These are phyloP conservation scores for Drosophila mercatorum DNA, from an alignment of 2,888 invertebrate genomes.

Conservation along the genomic window DNA sequence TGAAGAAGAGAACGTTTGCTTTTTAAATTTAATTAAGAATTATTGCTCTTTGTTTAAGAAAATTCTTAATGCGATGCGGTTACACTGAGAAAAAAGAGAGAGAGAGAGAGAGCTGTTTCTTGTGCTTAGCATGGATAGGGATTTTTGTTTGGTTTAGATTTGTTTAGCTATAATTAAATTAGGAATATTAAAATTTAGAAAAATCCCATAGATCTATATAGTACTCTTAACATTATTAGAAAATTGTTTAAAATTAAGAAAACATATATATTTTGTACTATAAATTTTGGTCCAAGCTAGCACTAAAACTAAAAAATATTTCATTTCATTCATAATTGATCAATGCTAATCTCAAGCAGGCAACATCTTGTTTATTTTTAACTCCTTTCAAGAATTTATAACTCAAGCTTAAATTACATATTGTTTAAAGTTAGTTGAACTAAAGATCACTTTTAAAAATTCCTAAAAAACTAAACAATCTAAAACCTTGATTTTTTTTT, in stretches of 20 bases:
- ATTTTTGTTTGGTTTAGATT: not conserved
- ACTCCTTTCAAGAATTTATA: too few relatives aligned
- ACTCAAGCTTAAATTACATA: too few relatives aligned
- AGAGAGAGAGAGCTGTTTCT: not conserved
- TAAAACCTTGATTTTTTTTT: not conserved
- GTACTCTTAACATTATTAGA: too few relatives aligned
- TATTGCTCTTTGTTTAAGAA: slow-evolving; percentile 5
- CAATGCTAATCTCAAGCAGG: not conserved
- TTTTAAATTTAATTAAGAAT: not conserved
- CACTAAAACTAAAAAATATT: not conserved
- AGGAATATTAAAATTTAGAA: not conserved
- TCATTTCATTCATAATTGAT: not conserved
- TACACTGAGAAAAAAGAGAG: not conserved
- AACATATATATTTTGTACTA: too few relatives aligned
- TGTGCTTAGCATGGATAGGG: not conserved
- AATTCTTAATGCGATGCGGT: not conserved
- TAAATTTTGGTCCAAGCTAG: not conserved
- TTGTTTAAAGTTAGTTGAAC: not conserved
- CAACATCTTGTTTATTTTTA: not conserved
- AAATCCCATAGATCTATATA: too few relatives aligned
- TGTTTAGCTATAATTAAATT: not conserved
- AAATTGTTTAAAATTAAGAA: too few relatives aligned
- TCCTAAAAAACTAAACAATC: not conserved
- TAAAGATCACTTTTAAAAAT: not conserved
- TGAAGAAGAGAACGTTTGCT: not conserved